phyloP scores from a whole-genome alignment of 2,797 vertebrate genomes.

The Onychomys torridus region DNA sequence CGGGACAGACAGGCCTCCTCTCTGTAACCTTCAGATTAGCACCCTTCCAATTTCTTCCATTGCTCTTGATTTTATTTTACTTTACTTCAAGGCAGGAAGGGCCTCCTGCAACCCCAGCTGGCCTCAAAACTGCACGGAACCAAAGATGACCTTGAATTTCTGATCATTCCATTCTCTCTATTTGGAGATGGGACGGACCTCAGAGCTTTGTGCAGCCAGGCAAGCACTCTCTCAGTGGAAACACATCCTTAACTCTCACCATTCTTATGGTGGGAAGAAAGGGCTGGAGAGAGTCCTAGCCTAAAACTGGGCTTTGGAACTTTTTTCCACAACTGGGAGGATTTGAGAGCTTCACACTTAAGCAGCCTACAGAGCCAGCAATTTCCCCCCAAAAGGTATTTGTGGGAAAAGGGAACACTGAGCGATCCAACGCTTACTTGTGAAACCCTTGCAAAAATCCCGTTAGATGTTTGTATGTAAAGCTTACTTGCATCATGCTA shows the following conservation, averaged over 20 bases:
- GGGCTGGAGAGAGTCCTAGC: background rate
- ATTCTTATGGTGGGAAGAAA: background rate
- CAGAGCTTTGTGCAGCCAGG: background rate
- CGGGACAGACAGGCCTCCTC: background rate
- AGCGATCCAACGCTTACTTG: background rate
- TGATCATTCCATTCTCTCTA: background rate
- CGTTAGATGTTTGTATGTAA: background rate
- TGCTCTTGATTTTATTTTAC: background rate
- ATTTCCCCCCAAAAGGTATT: slow-evolving; percentile 1
- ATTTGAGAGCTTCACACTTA: background rate
- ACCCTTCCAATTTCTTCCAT: background rate
- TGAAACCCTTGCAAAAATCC: background rate
- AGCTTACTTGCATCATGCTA: background rate
- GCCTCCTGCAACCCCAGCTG: background rate
- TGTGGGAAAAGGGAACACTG: background rate
- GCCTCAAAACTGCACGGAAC: background rate
- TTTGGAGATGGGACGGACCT: background rate
- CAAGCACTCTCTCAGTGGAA: background rate
- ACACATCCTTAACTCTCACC: background rate
- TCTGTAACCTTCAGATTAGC: fast-evolving
- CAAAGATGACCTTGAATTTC: background rate
- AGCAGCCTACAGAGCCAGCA: background rate
- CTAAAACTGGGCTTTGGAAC: background rate
- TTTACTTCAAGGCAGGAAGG: background rate
- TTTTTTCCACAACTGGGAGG: background rate